Base-by-base conservation (phyloP, 2,888 invertebrate genomes). In the Chironomus tentans region DNA sequence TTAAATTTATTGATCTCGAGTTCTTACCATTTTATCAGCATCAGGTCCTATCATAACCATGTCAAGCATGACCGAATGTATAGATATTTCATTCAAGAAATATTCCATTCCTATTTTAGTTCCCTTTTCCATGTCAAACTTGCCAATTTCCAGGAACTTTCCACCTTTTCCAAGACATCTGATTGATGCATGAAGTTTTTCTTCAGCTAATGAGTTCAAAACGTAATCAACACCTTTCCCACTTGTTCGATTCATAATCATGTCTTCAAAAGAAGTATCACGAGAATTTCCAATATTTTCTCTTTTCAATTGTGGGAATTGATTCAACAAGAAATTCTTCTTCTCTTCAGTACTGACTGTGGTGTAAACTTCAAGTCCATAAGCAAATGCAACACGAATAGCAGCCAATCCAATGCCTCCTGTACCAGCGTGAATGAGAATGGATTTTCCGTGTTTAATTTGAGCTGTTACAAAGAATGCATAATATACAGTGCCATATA, bases 391-490 rank as follows among this genome's bases (percentile, higher is more conserved):
- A 80, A 97, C 92, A 74, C 93, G 86, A 80, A 97, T 94, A 79
- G 96, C 94, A 2, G 97, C 96, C 86, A 95, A 95, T 28, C 97
- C 97, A 50, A 96, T 95, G 80, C 95, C 95, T 78, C 95, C 95
- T 80, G 92, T 90, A 79, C 95, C 95, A 77, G 95, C 94, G 83
- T 95, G 95, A 79, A 95, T 89, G 15, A 95, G 87, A 77, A 95
- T 89, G 62, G 88, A 85, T 80, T 95, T 92, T 10, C 94, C 93
- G 77, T 86, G 85, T 80, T 87, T 87, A 85, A 95, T 87, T 80
- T 89, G 87, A 65, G 95, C 97, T 79, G 96, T 87, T 73, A 94
- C 90, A 15, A 70, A 70, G 12, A 70, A 47, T 6, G 86, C 81
- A 77, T 86, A 86, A 78, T 84, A 86, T 1, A 85, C 86, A 46